Evolutionary conservation across 2,113 vertebrate species (phyloP), one percentile per base, ranked within the genome.

Genomic region (Passer montanus): DNA sequence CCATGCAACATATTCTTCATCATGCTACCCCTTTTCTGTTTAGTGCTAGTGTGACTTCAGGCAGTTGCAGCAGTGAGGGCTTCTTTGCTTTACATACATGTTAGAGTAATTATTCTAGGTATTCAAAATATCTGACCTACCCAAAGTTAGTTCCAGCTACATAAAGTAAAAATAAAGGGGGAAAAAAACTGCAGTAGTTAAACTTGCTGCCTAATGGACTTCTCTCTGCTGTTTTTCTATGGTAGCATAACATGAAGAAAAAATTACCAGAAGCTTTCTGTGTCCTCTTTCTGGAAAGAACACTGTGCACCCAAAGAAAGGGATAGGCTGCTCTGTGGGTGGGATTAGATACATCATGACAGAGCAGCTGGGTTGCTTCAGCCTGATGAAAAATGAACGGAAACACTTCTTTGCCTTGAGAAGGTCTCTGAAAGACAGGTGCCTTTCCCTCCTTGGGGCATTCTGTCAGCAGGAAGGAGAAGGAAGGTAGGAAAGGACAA

Each of bases 181-280:
- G 0, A 2, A 4, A 20, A 20, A 30, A 15, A 15, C 16, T 28
- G 24, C 50, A 70, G 1, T 26, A 31, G 9, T 78, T 56, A 30
- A 59, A 41, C 30, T 72, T 87, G n/a, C 58, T 79, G 13, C 72
- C 50, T 41, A 28, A 24, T 35, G 23, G 70, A 11, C 30, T 63
- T 69, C 55, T 23, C 1, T 16, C 56, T 43, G 20, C 73, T 58
- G 9, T 78, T 91, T 67, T 68, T 49, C 64, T 81, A 0, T 13
- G 12, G 27, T 67, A 30, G 17, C 14, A 9, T 58, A 82, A 47
- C 10, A 19, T 12, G 21, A 24, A 81, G 27, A 43, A 55, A 67
- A 74, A 37, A 8, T 28, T 58, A 60, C 46, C 24, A 24, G 35
- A 31, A 85, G 21, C 15, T 62, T 90, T 76, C 52, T 3, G 2